Conservation (phyloP, 1,140 invertebrate species). For the Aradophagus sp. region DNA sequence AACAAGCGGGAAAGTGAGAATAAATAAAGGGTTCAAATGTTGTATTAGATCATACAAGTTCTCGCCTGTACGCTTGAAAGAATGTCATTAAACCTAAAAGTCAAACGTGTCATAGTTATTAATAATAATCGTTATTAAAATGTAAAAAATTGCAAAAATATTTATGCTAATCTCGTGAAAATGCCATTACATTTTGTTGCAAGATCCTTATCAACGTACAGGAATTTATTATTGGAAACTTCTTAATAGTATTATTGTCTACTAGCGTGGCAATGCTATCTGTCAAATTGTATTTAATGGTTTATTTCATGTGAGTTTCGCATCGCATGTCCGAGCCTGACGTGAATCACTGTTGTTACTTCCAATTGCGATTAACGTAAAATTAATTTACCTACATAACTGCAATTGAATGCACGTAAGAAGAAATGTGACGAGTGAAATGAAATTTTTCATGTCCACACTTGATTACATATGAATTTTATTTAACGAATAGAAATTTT, state of each 20-base stretch:
- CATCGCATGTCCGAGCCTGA: too few species aligned
- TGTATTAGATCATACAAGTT: conserved; percentile 44
- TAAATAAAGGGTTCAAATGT: conserved; percentile 45
- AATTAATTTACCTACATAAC: too few species aligned
- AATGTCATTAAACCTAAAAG: conserved; percentile 51
- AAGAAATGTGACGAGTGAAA: too few species aligned
- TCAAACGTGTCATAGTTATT: conserved; percentile 35
- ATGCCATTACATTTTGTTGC: conserved; percentile 41
- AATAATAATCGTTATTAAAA: conserved; percentile 57
- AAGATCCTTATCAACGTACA: conserved; percentile 45
- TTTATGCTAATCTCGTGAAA: conserved; percentile 50
- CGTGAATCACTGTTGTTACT: too few species aligned
- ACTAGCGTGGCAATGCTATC: conserved; percentile 27
- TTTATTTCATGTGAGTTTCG: conserved; percentile 13
- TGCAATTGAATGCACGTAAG: too few species aligned
- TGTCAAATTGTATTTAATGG: conserved; percentile 39
- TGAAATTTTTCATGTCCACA: too few species aligned
- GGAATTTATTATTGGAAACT: conserved; percentile 54
- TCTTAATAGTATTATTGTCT: conserved; percentile 47
- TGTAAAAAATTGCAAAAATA: conserved; percentile 51
- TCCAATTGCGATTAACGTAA: too few species aligned
- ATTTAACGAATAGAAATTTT: too few species aligned
- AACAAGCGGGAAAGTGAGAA: conserved; percentile 35
- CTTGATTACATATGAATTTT: too few species aligned
- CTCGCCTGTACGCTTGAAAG: conserved; percentile 11